Base-by-base conservation (phyloP, 2,888 invertebrate genomes). In the Chorisops tibialis region DNA sequence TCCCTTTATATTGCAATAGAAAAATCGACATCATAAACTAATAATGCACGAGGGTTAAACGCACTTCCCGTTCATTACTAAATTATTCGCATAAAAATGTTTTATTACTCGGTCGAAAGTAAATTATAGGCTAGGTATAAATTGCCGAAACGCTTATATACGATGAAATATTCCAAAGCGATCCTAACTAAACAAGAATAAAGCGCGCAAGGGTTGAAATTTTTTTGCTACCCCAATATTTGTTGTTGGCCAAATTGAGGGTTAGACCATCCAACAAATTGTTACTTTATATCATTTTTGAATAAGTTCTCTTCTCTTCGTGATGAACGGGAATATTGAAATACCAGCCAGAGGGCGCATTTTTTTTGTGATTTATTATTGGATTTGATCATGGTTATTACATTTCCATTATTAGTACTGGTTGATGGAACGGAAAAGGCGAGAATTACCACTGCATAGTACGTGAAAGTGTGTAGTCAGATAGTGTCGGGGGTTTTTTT, bases 221-320 rank as follows among this genome's bases (percentile, higher is more conserved):
- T 54, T 54, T 38, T 38, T 51, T 37, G 24, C 38, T 51, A 38
- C 35, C 38, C 19, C 3, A n/a, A n/a, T n/a, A 30, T 30, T 30
- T 30, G 30, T 30, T 41, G 52, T 39, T 54, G 52, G 41, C 39
- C 39, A 54, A 54, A 54, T 54, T 54, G 52, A 54, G 39, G 52
- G 52, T 54, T 54, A 41, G 52, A 3, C 41, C 39, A 39, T 54
- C 39, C 41, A 54, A 24, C 52, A 54, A 54, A 54, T 54, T 54
- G 52, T 41, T 54, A 54, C 52, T 54, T 54, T 54, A 54, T 54
- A 39, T 54, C 52, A 41, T 21, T 54, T 54, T 41, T 54, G 39
- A 19, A 35, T 12, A 14, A 35, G 16, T 51, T 54, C 18, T 35
- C 12, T 37, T 38, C 38, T 38, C 3, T n/a, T 21, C 16, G 22